Percentiles rank a stretch among this genome's conserved stretches.
Evolutionary conservation across 2,888 invertebrate species (phyloP).

Genomic region (Galeopsomyia nigrocyanea): DNA sequence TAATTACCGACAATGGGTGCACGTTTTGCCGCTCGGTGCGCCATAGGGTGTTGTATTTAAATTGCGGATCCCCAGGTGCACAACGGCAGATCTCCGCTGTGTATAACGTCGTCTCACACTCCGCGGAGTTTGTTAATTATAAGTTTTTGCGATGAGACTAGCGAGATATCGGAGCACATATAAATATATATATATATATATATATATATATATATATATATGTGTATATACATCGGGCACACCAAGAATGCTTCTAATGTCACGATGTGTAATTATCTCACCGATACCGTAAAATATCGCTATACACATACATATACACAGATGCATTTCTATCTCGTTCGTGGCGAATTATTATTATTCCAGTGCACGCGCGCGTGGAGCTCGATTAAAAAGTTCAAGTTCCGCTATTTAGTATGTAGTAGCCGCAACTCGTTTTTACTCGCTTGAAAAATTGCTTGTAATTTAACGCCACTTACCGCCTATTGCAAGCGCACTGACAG

Average conservation of each 20-base stretch:
- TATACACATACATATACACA: too few species aligned
- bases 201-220: too few species aligned
- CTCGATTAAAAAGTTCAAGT: conserved; percentile 37
- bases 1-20: conserved; percentile 39
- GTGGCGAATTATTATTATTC: conserved; percentile 24
- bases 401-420: neutral
- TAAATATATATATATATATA: too few species aligned
- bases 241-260: conserved; percentile 37
- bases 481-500: neutral
- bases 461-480: neutral
- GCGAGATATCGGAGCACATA: conserved; percentile 19
- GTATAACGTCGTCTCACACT: conserved; percentile 27
- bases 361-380: neutral
- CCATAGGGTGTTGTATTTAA: conserved; percentile 26
- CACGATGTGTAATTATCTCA: conserved; percentile 40
- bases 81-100: neutral
- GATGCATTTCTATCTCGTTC: too few species aligned
- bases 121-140: conserved; percentile 43
- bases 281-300: conserved; percentile 34
- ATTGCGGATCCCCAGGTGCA: conserved; percentile 33
- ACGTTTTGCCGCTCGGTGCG: conserved; percentile 20
- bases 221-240: conserved; percentile 19
- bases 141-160: conserved; percentile 40
- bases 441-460: neutral
- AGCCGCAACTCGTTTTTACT: neutral